A percentile compares a stretch with the other conserved stretches of the same genome.
Conservation (phyloP, 2,797 vertebrate species). For the Catamblyrhynchus diadema region DNA sequence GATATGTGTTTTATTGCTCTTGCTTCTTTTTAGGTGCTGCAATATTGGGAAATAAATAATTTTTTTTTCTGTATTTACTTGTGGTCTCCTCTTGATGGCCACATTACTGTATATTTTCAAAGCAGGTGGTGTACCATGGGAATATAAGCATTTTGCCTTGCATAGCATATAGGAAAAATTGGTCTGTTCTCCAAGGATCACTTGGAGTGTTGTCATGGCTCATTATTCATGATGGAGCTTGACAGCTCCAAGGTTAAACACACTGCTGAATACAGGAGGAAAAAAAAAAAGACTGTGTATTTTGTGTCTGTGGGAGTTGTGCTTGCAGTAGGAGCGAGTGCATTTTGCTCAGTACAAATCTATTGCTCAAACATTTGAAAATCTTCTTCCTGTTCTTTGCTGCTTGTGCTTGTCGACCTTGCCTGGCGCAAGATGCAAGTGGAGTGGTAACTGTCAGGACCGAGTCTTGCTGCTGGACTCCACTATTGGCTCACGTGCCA, state of each 20-base stretch:
- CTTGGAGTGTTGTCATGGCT: conserved; percentile 55
- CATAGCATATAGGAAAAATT: conserved; percentile 32
- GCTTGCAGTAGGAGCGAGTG: not conserved
- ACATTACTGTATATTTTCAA: conserved; percentile 18
- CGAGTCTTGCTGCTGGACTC: not conserved
- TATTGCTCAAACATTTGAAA: not conserved
- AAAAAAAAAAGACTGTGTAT: not conserved
- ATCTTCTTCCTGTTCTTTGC: not conserved
- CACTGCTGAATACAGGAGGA: conserved; percentile 1
- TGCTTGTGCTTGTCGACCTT: not conserved
- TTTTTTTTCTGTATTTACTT: conserved; percentile 37
- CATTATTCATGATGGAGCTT: conserved; percentile 66
- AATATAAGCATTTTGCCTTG: conserved; percentile 56
- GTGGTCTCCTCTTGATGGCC: conserved; percentile 53
- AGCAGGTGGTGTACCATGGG: not conserved
- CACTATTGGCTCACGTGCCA: accelerated
- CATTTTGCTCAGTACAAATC: not conserved
- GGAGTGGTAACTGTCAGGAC: not conserved
- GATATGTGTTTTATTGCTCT: not conserved
- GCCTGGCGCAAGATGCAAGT: not conserved
- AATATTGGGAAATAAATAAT: not conserved
- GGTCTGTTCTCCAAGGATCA: conserved; percentile 56
- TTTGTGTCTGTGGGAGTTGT: conserved; percentile 10
- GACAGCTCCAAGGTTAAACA: conserved; percentile 67
- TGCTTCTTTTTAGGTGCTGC: not conserved